Base-by-base conservation (phyloP, 2,888 invertebrate species). In the Caenorhabditis sp. region DNA sequence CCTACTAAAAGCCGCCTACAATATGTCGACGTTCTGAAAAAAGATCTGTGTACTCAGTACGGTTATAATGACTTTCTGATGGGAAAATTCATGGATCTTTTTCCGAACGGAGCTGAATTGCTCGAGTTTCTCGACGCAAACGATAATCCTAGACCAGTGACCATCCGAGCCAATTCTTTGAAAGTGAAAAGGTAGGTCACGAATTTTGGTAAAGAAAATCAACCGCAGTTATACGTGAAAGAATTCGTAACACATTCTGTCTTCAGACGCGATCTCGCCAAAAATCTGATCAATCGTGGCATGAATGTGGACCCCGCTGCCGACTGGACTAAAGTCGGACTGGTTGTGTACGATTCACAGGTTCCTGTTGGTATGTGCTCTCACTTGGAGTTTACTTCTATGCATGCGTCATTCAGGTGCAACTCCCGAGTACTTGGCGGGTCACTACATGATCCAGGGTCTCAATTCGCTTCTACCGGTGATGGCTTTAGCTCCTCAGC, bases 241-340 rank as follows among this genome's bases (percentile, higher is more conserved):
- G n/a, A n/a, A n/a, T n/a, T n/a, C n/a, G n/a, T n/a, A n/a, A n/a
- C n/a, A n/a, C n/a, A n/a, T n/a, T n/a, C n/a, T n/a, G n/a, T 43
- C 65, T 77, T 43, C 48, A 83, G 88, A 46, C 83, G 87, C 24
- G 87, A 87, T 48, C 73, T 88, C 43, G 88, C 88, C 4, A 92
- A 92, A 91, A 94, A 95, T 13, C 91, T 99, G 43, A 99, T 99
- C 63, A 95, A 95, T 88, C 92, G 98, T 87, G 99, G 99, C 22
- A 96, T 98, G 0, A 99, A 99, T 91, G 92, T 99, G 79, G 98
- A 99, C 91, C 97, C 98, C 0, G 92, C 99, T 66, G 98, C 96
- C 5, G 95, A 96, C 90, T 99, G 99, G 99, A 95, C 96, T 52
- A 98, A 96, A 91, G 95, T 97, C 20, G 99, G 99, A 11, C 91